Evolutionary conservation across 2,888 invertebrate species (phyloP), one percentile per base, ranked within the genome.

Genomic region (Eristalis pertinax): DNA sequence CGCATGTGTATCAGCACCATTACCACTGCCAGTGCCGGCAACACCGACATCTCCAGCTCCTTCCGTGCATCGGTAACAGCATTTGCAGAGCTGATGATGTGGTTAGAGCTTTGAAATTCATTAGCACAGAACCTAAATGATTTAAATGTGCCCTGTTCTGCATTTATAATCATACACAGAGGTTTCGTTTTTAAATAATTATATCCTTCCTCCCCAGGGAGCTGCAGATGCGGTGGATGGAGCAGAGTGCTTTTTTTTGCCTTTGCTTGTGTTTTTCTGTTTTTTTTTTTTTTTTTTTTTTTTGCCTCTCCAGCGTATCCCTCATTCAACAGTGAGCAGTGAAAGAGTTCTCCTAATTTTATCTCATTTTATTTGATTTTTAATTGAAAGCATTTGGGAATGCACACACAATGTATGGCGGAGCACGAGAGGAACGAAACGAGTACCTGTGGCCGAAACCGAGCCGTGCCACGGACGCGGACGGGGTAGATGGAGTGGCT

Each of bases 21-120:
- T 50, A 50, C 65, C 50, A 76, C 56, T 32, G 32, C 32, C 32
- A 41, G 68, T 29, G 13, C 13, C 32, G 8, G 19, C 8, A 7
- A 1, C 41, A 65, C 64, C 74, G 29, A n/a, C 43, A n/a, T 32
- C 60, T 7, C 38, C 64, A 50, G 19, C 60, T 7, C 15, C n/a
- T 56, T 38, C 35, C 79, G 15, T 72, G 68, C 64, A 78, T 19
- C 62, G 62, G 64, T 73, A 76, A 69, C 72, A 87, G 73, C 87
- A 80, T 87, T 87, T 87, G 87, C 87, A 87, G 89, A 89, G 88
- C 89, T 89, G 89, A 89, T 88, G 89, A 88, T 89, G 89, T 89
- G 89, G 89, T 89, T 88, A 86, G 86, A 85, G 89, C 89, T 89
- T 89, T 89, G 89, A 89, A 89, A 88, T 88, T 87, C 89, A 88